A percentile compares a stretch with the other conserved stretches of the same genome.
These are phyloP conservation scores for Tetramorium simillimum DNA, from an alignment of 1,140 invertebrate species.

Conservation along the genomic window DNA sequence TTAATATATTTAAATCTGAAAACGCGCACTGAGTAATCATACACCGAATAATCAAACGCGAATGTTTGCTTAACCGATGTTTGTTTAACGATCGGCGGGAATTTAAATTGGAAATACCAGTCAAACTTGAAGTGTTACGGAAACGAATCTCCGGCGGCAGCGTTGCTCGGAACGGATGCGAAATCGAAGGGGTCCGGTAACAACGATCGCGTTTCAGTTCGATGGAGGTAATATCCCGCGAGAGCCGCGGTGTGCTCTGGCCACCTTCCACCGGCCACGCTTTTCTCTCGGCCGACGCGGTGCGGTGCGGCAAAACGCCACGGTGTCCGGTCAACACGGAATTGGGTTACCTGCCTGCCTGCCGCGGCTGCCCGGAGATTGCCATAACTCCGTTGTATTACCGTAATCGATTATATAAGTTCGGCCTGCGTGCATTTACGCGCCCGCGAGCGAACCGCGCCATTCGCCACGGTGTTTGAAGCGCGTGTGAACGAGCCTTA, in stretches of 20 bases:
- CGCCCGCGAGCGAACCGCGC: constrained; percentile 43
- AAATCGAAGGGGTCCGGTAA: constrained; percentile 16
- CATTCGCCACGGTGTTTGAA: constrained; percentile 53
- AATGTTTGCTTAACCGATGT: neutral
- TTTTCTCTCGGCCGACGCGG: constrained; percentile 33
- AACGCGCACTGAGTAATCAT: neutral
- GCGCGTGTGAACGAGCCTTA: constrained; percentile 62
- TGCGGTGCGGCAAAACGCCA: neutral
- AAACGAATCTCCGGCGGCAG: constrained; percentile 2
- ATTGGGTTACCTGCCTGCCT: constrained; percentile 57
- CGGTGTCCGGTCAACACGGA: constrained; percentile 58
- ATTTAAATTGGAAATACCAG: constrained; percentile 18
- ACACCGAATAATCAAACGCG: neutral
- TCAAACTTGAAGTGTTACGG: neutral
- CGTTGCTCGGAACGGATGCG: constrained; percentile 2
- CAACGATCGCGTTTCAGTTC: constrained; percentile 47
- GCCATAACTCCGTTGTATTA: constrained; percentile 63
- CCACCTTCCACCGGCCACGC: constrained; percentile 20
- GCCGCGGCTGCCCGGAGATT: constrained; percentile 48
- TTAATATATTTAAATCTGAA: constrained; percentile 19
- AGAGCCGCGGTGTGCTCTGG: neutral
- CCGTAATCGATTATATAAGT: constrained; percentile 67
- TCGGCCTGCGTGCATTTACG: constrained; percentile 55
- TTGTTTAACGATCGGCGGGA: neutral
- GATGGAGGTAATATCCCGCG: constrained; percentile 36